Percentiles rank a stretch among this genome's conserved stretches.
Evolutionary conservation across 2,113 vertebrate species (phyloP).

Genomic region (Hypanus sabinus): DNA sequence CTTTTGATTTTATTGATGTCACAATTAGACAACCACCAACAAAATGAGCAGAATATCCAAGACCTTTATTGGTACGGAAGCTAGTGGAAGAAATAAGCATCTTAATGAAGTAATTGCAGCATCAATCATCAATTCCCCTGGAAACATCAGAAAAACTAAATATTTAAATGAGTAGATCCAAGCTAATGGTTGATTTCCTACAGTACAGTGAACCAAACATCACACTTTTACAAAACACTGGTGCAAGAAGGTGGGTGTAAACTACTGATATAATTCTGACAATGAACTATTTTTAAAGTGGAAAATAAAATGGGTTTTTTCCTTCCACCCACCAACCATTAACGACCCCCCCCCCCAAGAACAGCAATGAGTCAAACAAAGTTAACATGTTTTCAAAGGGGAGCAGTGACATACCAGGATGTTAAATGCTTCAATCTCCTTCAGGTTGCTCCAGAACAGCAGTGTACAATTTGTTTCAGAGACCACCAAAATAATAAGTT

Average conservation of each 20-base stretch:
- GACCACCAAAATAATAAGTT: no score
- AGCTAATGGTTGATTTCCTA: neutral
- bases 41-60: slow-evolving; percentile 97
- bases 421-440: neutral
- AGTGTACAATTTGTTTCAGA: no score
- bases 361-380: neutral
- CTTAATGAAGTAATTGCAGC: neutral
- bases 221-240: neutral
- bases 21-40: slow-evolving; percentile 92
- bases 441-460: no score
- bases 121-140: neutral
- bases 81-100: slow-evolving; percentile 49
- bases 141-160: neutral
- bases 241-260: neutral
- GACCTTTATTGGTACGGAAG: slow-evolving; percentile 94
- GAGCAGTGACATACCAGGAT: neutral
- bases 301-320: neutral
- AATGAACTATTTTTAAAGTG: neutral
- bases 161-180: neutral
- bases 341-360: no score
- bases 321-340: no score
- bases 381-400: neutral
- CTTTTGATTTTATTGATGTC: slow-evolving; percentile 93
- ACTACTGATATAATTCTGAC: neutral
- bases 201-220: neutral